Base-by-base conservation (phyloP, 64 coral and sea anemone species). In the Stichodactyla mertensii region DNA sequence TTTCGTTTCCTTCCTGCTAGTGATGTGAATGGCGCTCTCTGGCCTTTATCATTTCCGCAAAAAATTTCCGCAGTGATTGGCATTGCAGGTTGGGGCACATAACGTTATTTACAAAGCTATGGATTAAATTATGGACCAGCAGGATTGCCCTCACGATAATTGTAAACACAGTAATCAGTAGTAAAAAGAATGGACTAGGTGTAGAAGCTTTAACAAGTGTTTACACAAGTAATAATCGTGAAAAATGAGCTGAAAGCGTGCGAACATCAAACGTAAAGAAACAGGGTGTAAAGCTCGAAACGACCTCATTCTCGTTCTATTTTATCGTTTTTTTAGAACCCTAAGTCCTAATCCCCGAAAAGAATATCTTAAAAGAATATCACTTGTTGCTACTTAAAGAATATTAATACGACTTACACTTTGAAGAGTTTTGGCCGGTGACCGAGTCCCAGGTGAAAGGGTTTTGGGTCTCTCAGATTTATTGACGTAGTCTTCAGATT, bases 381-480 rank as follows among this genome's bases (percentile, higher is more conserved):
- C 6, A 66, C 22, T n/a, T 66, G 36, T 45, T 45, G 9, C 19
- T 22, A 22, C 62, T 66, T 81, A 8, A 52, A 81, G 19, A 81
- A 8, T 8, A 12, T 74, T 74, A 58, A 58, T 31, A 12, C 13
- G 19, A 85, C 83, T 85, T 64, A 85, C 83, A 18, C 61, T 85
- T 85, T 85, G 55, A 26, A 85, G 83, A 61, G 55, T 22, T 62
- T 62, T 84, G 18, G 19, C 83, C 31, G 64, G 6, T 31, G 83
- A 85, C 12, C 83, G 83, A 1, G 54, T 64, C 16, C 83, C 23
- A 16, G 57, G n/a, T 7, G 83, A 51, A 16, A 85, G 28, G 7
- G 27, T 10, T 16, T 85, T 85, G 6, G 83, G 78, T 81, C 54
- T 52, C 53, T 55, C 52, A 79, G 2, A 28, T 19, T 14, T 0